These are phyloP conservation scores for Pipistrellus kuhlii DNA, from an alignment of 2,797 vertebrate species.

Conservation along the genomic window DNA sequence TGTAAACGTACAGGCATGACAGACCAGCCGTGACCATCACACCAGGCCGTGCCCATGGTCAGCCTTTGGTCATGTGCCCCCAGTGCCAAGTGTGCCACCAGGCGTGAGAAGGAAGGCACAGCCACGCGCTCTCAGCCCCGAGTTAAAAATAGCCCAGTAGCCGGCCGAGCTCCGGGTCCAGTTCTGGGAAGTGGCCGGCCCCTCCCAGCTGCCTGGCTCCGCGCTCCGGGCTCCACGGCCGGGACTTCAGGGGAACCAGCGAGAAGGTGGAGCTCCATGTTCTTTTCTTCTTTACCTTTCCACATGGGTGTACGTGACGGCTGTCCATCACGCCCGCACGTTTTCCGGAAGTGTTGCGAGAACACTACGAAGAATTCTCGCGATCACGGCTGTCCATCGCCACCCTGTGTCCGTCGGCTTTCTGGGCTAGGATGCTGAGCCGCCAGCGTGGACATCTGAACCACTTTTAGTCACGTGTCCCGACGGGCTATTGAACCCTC, in stretches of 20 bases:
- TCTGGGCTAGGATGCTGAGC: background rate
- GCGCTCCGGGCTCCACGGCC: accelerated
- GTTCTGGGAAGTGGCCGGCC: background rate
- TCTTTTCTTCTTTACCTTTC: background rate
- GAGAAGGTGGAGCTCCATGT: background rate
- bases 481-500: too few species aligned
- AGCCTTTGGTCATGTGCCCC: background rate
- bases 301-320: too few species aligned
- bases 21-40: background rate
- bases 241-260: background rate
- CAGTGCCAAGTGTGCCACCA: background rate
- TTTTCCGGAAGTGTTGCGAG: background rate
- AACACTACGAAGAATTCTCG: background rate
- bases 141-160: background rate
- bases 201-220: background rate
- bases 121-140: accelerated
- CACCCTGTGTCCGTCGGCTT: too few species aligned
- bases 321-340: too few species aligned
- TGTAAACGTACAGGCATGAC: background rate
- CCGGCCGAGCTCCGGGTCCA: background rate
- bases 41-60: background rate
- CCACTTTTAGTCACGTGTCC: too few species aligned
- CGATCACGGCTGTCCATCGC: accelerated
- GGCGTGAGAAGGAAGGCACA: background rate
- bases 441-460: too few species aligned